A percentile compares a stretch with the other conserved stretches of the same genome.
These are phyloP conservation scores for Darevskia nairensis DNA, from an alignment of 2,797 vertebrate species.

Conservation along the genomic window DNA sequence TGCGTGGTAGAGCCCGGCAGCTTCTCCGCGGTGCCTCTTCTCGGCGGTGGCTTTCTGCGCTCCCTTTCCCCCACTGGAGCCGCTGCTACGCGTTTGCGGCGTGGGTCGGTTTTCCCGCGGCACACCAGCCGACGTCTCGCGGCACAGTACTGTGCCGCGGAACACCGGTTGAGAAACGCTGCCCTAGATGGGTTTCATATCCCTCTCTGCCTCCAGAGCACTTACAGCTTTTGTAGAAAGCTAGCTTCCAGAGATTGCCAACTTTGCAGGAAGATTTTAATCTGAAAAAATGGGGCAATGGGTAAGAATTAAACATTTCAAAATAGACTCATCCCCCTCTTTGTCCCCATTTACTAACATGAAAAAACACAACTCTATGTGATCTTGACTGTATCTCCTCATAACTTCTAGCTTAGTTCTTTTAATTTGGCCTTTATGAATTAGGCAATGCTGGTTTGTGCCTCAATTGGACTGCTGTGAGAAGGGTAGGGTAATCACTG, in stretches of 20 bases:
- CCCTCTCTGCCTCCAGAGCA: neutral
- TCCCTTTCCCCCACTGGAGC: too few species aligned
- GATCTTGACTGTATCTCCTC: neutral
- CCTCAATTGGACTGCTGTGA: conserved; percentile 3
- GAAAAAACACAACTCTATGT: neutral
- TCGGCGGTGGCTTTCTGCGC: too few species aligned
- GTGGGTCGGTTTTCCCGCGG: too few species aligned
- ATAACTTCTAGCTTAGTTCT: neutral
- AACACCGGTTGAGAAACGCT: too few species aligned
- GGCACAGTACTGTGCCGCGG: too few species aligned
- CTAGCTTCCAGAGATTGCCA: neutral
- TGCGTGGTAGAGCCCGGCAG: too few species aligned
- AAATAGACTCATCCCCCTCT: neutral
- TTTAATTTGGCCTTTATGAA: neutral
- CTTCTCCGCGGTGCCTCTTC: too few species aligned
- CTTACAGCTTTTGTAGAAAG: neutral
- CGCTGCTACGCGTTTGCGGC: too few species aligned
- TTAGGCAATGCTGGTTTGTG: conserved; percentile 5
- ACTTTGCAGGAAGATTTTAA: neutral
- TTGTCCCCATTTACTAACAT: neutral
- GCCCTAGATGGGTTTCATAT: neutral
- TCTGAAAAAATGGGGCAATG: neutral
- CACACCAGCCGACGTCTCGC: too few species aligned
- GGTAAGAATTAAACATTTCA: neutral
- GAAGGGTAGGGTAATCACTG: neutral